Evolutionary conservation across 2,113 vertebrate genomes (phyloP).

Genomic region (Probosciger aterrimus): DNA sequence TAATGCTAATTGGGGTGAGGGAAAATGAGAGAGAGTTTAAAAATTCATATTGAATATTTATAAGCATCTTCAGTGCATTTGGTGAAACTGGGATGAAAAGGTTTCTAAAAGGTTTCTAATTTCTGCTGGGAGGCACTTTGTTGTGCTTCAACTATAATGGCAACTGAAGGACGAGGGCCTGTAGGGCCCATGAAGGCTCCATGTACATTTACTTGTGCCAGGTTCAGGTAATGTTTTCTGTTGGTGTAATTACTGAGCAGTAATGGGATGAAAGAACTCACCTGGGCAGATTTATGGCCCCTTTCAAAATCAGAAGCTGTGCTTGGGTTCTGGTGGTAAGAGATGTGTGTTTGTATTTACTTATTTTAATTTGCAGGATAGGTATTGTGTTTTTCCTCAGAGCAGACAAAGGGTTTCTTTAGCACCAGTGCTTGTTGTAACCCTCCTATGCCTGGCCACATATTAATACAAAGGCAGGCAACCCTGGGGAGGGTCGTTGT

Average conservation of each 20-base stretch:
- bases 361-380: not conserved
- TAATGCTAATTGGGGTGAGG: conserved; percentile 16
- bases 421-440: not conserved
- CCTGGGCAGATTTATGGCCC: not conserved
- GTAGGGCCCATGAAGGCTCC: not conserved
- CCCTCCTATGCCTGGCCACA: fast-evolving
- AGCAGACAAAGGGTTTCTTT: not conserved
- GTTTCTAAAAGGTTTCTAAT: conserved; percentile 44
- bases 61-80: conserved; percentile 23
- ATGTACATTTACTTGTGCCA: not conserved
- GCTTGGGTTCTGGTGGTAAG: not conserved
- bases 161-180: not conserved
- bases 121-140: not conserved
- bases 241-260: conserved; percentile 6
- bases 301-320: not conserved
- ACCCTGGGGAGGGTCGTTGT: not conserved
- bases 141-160: not conserved
- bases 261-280: not conserved
- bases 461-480: not conserved
- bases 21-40: conserved; percentile 24
- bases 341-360: not conserved
- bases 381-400: not conserved
- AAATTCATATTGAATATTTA: conserved; percentile 46
- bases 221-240: not conserved
- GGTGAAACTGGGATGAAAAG: conserved; percentile 14